Evolutionary conservation across 2,113 vertebrate genomes (phyloP).

Genomic region (Malurus cyaneus): DNA sequence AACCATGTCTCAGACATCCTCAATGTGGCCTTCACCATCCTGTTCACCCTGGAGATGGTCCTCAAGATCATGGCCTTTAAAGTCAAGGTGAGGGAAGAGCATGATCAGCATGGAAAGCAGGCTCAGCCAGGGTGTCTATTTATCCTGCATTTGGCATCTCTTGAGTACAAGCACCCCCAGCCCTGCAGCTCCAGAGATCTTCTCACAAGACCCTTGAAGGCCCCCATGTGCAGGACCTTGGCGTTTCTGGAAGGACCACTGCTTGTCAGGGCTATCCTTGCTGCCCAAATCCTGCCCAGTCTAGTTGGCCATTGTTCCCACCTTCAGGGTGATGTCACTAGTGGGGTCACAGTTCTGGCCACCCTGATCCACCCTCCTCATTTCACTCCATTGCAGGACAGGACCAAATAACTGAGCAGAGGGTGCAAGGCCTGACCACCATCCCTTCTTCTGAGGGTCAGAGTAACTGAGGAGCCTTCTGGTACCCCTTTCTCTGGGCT

Average conservation of each 20-base stretch:
- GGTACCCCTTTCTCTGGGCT: neutral
- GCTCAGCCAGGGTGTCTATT: neutral
- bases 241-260: neutral
- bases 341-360: neutral
- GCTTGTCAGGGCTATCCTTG: neutral
- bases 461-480: neutral
- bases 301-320: neutral
- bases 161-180: neutral
- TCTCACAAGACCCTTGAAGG: neutral
- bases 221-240: neutral
- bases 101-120: neutral
- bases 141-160: neutral
- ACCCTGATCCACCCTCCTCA: neutral
- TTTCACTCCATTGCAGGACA: neutral
- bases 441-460: neutral
- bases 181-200: neutral
- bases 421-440: neutral
- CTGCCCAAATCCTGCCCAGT: neutral
- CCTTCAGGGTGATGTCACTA: neutral
- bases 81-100: constrained; percentile 79
- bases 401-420: neutral
- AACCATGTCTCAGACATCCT: constrained; percentile 90
- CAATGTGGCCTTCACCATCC: constrained; percentile 93
- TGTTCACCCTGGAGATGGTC: constrained; percentile 95
- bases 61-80: constrained; percentile 97